Base-by-base conservation (phyloP, 2,113 vertebrate genomes). In the Gopherus evgoodei region DNA sequence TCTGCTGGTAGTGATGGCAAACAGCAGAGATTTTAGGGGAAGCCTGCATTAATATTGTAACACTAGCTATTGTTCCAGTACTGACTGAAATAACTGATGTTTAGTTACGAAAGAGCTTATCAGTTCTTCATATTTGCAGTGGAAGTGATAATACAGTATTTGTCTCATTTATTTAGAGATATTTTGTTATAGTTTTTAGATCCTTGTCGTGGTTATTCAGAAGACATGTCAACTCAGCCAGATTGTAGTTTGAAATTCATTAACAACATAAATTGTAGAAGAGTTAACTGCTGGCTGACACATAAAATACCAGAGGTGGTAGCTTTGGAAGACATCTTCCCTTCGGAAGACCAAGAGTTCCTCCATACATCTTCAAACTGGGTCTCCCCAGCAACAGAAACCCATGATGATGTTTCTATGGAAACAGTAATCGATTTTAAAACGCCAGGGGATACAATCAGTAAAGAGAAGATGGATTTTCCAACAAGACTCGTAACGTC, bases 101-200 rank as follows among this genome's bases (percentile, higher is more conserved):
- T 24, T 76, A 44, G 44, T 72, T 29, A 59, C 27, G 19, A 69
- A 69, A 69, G 16, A 17, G 4, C 35, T 69, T 69, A 8, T n/a
- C 62, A n/a, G 17, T 19, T n/a, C 62, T 69, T 69, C 35, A 69
- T 69, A 69, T 69, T n/a, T 69, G 31, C 16, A 69, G 62, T 69
- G 17, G 8, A 69, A 69, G 35, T 69, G 62, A 69, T 69, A n/a
- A 69, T 69, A n/a, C 62, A 19, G 62, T n/a, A n/a, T 69, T n/a
- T n/a, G 35, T n/a, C 52, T 83, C 0, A 1, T 47, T 89, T 25
- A 65, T 49, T 86, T 19, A 31, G 81, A 47, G 13, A n/a, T 0
- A 3, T 56, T 88, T 83, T 86, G 17, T 89, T 86, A 90, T 93
- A 99, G 99, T 91, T 97, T 94, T 91, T 98, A 98, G 99, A 98